Base-by-base conservation (phyloP, 92 coral and sea anemone genomes). In the Porites evermanni region DNA sequence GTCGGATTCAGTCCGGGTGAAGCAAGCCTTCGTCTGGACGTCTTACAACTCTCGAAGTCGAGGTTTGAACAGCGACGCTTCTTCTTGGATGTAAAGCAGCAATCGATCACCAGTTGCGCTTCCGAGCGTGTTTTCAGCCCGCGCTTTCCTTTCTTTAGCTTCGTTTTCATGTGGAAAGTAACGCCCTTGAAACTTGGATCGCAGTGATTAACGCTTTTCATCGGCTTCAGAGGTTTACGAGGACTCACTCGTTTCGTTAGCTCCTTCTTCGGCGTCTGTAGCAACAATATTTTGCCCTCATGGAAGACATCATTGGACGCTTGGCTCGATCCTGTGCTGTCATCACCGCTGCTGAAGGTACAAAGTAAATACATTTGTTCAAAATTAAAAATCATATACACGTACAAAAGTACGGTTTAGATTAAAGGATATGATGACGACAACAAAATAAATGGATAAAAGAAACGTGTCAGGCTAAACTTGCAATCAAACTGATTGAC, bases 101-200 rank as follows among this genome's bases (percentile, higher is more conserved):
- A 97, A 53, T 91, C 94, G 59, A 97, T 97, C 68, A 95, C 94
- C 89, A 97, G 89, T 61, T 97, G 99, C 12, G 99, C 91, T 74
- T 93, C 89, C 54, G 96, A 75, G 87, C 88, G 90, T 6, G 81
- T 75, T 70, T 90, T 90, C 63, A 78, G 56, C 59, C 73, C 87
- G 52, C 74, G 79, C 50, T 82, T 82, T 61, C 91, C 77, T 44
- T 94, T 93, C 79, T 88, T 95, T 72, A 97, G 79, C 56, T 87
- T 95, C 9, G 99, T 95, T 85, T 95, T 97, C 98, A 97, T 90
- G 88, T 93, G 97, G 13, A 97, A 75, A 14, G 99, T 97, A 32
- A 97, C 99, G 23, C 99, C 99, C 67, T 88, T 92, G 92, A 97
- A 97, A 79, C 93, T 89, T 58, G 99, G 99, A 82, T 97, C 99